A percentile compares a stretch with the other conserved stretches of the same genome.
phyloP scores from a whole-genome alignment of 2,888 invertebrate genomes.

The Machimus atricapillus region DNA sequence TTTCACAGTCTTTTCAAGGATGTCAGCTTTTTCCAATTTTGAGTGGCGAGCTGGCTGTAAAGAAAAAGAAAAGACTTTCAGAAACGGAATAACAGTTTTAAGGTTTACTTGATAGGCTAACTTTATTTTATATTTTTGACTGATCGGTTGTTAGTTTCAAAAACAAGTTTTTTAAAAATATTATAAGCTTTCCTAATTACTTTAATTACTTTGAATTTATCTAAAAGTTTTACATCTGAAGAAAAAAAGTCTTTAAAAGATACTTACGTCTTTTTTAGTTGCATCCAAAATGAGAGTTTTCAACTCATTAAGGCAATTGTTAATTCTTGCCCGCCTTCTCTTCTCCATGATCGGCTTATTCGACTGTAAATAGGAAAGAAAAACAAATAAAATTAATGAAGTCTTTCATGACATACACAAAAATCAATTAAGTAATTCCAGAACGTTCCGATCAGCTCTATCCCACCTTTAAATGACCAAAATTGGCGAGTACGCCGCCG shows the following conservation, averaged over 20 bases:
- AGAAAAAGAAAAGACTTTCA: constrained; percentile 11
- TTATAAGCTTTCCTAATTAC: not conserved
- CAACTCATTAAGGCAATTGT: constrained; percentile 86
- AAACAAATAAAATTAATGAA: not conserved
- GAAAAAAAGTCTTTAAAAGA: not conserved
- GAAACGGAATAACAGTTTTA: not conserved
- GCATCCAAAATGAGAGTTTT: constrained; percentile 85
- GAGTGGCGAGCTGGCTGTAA: constrained; percentile 90
- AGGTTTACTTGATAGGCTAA: not conserved
- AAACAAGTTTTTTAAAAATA: too few species aligned
- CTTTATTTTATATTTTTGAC: too few species aligned
- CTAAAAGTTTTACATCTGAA: not conserved
- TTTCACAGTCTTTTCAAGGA: constrained; percentile 92
- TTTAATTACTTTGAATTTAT: not conserved
- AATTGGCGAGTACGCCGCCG: constrained; percentile 1
- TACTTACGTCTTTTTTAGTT: constrained; percentile 89
- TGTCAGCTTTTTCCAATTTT: constrained; percentile 95
- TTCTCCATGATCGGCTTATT: constrained; percentile 96
- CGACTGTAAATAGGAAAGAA: constrained; percentile 69
- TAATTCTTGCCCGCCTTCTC: constrained; percentile 85
- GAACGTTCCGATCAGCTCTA: not conserved
- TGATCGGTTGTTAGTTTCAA: too few species aligned
- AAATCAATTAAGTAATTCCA: constrained; percentile 32
- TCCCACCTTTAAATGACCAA: constrained; percentile 29
- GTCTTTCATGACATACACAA: not conserved